Percentiles rank a stretch among this genome's conserved stretches.
Evolutionary conservation across 2,797 vertebrate genomes (phyloP).

Genomic region (Alouatta caraya): DNA sequence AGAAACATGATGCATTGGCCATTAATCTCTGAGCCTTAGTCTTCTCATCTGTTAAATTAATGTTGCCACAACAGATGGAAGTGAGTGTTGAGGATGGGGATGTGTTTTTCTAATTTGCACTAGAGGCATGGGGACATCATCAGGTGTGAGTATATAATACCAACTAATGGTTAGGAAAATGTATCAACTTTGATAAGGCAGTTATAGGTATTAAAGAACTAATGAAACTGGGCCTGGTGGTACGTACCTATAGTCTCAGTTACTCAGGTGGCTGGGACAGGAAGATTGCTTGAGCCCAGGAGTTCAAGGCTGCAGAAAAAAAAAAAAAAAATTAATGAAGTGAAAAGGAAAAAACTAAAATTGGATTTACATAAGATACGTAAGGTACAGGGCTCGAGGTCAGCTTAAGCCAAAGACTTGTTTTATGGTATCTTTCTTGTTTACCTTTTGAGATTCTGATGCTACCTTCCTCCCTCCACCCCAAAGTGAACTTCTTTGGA

Average conservation of each 20-base stretch:
- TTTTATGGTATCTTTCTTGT: not conserved
- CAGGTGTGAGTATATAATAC: not conserved
- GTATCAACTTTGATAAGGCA: not conserved
- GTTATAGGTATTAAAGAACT: not conserved
- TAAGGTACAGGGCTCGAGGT: not conserved
- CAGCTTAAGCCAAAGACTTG: not conserved
- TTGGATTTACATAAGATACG: not conserved
- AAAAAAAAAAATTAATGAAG: not conserved
- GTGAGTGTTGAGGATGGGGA: not conserved
- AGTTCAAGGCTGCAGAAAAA: not conserved
- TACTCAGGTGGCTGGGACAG: not conserved
- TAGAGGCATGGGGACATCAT: not conserved
- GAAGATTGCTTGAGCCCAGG: not conserved
- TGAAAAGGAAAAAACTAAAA: constrained; percentile 1
- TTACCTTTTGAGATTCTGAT: not conserved
- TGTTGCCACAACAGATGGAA: not conserved
- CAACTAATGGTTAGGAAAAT: not conserved
- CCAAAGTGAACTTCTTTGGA: not conserved
- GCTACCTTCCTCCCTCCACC: not conserved
- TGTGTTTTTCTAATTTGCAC: not conserved
- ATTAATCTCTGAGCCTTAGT: not conserved
- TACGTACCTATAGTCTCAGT: not conserved
- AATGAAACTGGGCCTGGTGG: not conserved
- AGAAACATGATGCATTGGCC: not conserved
- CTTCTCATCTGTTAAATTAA: not conserved